Base-by-base conservation (phyloP, 1,140 invertebrate species). In the Drosophila novamexicana region DNA sequence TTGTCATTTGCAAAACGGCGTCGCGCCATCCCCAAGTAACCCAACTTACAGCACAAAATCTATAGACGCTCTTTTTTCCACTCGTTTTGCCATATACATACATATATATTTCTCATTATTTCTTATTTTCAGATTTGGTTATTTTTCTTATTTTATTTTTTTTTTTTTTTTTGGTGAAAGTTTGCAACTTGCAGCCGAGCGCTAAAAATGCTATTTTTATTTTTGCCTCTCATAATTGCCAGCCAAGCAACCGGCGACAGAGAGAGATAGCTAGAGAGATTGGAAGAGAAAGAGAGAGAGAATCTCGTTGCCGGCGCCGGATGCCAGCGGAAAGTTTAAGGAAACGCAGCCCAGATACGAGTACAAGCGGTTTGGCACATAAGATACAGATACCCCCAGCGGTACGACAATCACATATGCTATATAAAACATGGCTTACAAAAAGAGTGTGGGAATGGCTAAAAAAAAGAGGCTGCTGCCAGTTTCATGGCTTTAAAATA, bases 131-230 rank as follows among this genome's bases (percentile, higher is more conserved):
- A 34, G 4, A 18, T 44, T 45, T 29, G 22, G 22, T 29, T 29
- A 29, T 64, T 63, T 63, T 68, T 45, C 12, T 59, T n/a, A 32
- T 16, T 62, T 14, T 14, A 14, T 14, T 14, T 14, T 18, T 18
- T 18, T 18, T 18, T 18, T 49, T 37, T 52, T 49, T 63, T 74
- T 81, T 54, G 42, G 65, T 10, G 18, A 77, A 77, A 69, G 53
- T 77, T 77, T 75, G 47, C 59, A 80, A 84, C 73, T 85, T 65
- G 67, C 64, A 81, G 71, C 71, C 45, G 22, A 74, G 64, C 70
- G 54, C 78, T 81, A 86, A 86, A 85, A 85, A 85, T 76, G 76
- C 66, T 81, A 79, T 86, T 88, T 85, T 86, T 85, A 85, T 85
- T 85, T 22, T 85, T 73, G 49, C 67, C 49, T 52, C 54, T 72